phyloP scores from a whole-genome alignment of 2,113 vertebrate species.

The Ailuropoda melanoleuca region DNA sequence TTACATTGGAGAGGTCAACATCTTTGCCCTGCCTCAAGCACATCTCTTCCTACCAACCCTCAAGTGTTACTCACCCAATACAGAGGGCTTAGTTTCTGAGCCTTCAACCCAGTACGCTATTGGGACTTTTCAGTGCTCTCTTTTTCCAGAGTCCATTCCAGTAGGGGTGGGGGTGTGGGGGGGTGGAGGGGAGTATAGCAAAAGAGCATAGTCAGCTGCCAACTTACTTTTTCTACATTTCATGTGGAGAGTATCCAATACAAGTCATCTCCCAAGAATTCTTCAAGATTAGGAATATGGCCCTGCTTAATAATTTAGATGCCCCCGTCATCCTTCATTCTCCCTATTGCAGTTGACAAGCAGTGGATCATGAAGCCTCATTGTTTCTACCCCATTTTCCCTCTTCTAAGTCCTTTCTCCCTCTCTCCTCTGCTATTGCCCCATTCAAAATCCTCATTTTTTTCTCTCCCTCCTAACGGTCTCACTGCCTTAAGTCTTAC shows the following conservation, averaged over 20 bases:
- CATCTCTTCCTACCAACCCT: not conserved
- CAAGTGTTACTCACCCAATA: not conserved
- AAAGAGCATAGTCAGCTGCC: not conserved
- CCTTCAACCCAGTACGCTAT: not conserved
- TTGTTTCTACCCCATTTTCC: not conserved
- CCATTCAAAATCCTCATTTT: not conserved
- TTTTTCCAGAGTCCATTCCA: not conserved
- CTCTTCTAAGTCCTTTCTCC: not conserved
- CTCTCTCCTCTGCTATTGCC: not conserved
- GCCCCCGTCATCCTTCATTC: fast-evolving
- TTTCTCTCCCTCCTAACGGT: not conserved
- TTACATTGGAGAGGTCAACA: not conserved
- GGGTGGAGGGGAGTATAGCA: not conserved
- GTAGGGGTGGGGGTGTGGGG: not conserved
- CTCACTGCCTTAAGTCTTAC: not conserved
- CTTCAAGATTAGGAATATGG: not conserved
- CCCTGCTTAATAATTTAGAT: not conserved
- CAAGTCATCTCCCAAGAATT: not conserved
- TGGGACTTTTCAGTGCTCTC: not conserved
- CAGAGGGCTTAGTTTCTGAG: not conserved
- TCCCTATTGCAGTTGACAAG: not conserved
- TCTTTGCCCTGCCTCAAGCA: not conserved
- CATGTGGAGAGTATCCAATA: not conserved
- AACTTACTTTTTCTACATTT: not conserved
- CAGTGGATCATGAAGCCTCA: not conserved